Base-by-base conservation (phyloP, 2,888 invertebrate genomes). In the Agrochola litura region DNA sequence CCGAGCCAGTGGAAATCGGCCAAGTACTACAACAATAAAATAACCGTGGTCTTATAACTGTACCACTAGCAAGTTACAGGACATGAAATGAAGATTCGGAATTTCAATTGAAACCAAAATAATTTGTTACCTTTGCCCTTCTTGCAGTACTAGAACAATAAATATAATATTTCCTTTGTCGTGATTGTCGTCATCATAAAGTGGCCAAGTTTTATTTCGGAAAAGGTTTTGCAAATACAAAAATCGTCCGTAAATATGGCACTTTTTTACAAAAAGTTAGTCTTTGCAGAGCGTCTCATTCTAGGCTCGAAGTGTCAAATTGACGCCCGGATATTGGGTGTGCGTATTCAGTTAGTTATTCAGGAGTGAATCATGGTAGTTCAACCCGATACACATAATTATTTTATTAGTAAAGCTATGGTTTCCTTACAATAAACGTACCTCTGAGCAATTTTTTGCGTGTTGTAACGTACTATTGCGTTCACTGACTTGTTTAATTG, bases 1-100 rank as follows among this genome's bases (percentile, higher is more conserved):
- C 96, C 97, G 19, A 99, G 89, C 97, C 98, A 98, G 81, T 97
- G 97, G 82, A 98, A 97, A 85, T 98, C 97, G 12, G 98, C 97
- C 88, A 99, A 94, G 92, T 98, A 98, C 98, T 99, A 95, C 14
- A 12, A 92, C 92, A 81, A 74, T 30, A 41, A 60, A 73, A 41
- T 22, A 63, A 72, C 16, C 16, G 4, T 46, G 19, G 0, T 54
- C 63, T 56, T 70, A 66, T 16, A 56, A 74, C 19, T 52, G 6
- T 52, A 52, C 8, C 52, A 52, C 52, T 52, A 9, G 52, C 22
- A 9, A 6, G 22, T 3, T 9, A 52, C 52, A 52, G 2, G 49
- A 52, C 52, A 22, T 22, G 52, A 52, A 52, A 52, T 52, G 19
- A 19, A 52, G 52, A 52, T 52, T 52, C 19, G 8, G 19, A 8